These are phyloP conservation scores for Nymphalis io DNA, from an alignment of 1,140 invertebrate genomes.

Conservation along the genomic window DNA sequence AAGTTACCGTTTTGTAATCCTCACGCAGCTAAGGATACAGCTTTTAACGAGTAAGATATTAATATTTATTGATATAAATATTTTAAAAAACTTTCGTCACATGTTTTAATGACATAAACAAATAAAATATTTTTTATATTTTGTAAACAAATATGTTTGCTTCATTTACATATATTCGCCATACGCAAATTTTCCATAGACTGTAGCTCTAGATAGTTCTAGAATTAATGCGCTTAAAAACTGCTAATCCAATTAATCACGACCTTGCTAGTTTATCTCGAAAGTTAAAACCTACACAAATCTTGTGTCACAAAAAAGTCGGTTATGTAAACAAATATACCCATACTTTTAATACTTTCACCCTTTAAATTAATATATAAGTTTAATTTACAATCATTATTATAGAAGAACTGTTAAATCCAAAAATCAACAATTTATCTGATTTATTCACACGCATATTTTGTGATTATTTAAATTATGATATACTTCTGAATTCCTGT, in stretches of 20 bases:
- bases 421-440: too few relatives aligned
- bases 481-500: too few relatives aligned
- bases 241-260: constrained; percentile 30
- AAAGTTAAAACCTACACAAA: constrained; percentile 12
- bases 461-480: too few relatives aligned
- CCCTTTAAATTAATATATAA: background rate
- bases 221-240: background rate
- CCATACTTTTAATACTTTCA: background rate
- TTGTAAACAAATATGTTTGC: constrained; percentile 28
- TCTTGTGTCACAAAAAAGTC: background rate
- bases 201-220: constrained; percentile 7
- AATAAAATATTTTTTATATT: background rate
- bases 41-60: constrained; percentile 53
- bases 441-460: too few relatives aligned
- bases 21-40: constrained; percentile 51
- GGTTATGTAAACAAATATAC: background rate
- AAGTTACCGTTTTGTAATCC: constrained; percentile 73
- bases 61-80: background rate
- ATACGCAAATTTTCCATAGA: background rate
- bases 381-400: too few relatives aligned
- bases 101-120: too few relatives aligned
- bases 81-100: background rate
- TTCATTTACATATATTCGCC: background rate
- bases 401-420: too few relatives aligned
- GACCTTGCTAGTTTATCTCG: constrained; percentile 31